Evolutionary conservation across 2,888 invertebrate species (phyloP), one percentile per base, ranked within the genome.

Genomic region (Lithodes maja): DNA sequence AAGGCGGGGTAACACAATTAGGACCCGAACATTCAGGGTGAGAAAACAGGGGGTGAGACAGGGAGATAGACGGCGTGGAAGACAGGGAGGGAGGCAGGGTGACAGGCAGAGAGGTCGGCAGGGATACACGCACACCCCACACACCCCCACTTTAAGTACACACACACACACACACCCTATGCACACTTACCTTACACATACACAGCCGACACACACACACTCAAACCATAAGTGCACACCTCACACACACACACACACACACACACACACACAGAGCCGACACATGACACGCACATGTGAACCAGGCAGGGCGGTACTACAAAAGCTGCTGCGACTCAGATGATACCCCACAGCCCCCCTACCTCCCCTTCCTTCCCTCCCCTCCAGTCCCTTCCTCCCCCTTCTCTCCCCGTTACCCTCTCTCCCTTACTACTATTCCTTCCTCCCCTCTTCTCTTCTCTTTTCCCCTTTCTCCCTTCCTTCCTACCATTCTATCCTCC

Each of bases 311-410:
- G 9, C 75, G 75, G 75, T 17, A 33, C 75, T 75, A 75, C 75
- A 75, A 75, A 33, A 75, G 75, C 17, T 75, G 17, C 75, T 33
- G 75, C 9, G 75, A 3, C 49, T 17, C 9, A 75, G 75, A 17
- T 75, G 75, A 75, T 75, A 75, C 49, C 75, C 49, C 49, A n/a
- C 49, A 75, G 7, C 75, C 49, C 69, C n/a, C 75, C 75, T 33
- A 7, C 75, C 61, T 61, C 54, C 15, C 79, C 79, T 52, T n/a
- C 79, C 2, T 49, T 52, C 53, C 52, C 53, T 52, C 53, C 79
- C 79, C 52, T 79, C 49, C 61, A 0, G 61, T 12, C 61, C 61
- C 61, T 53, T 7, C 79, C 79, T 5, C 53, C 79, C n/a, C 79
- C 53, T n/a, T 15, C 80, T n/a, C 12, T 54, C 15, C 49, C 75